These are phyloP conservation scores for Dynastes maya DNA, from an alignment of 2,888 invertebrate species.

Conservation along the genomic window DNA sequence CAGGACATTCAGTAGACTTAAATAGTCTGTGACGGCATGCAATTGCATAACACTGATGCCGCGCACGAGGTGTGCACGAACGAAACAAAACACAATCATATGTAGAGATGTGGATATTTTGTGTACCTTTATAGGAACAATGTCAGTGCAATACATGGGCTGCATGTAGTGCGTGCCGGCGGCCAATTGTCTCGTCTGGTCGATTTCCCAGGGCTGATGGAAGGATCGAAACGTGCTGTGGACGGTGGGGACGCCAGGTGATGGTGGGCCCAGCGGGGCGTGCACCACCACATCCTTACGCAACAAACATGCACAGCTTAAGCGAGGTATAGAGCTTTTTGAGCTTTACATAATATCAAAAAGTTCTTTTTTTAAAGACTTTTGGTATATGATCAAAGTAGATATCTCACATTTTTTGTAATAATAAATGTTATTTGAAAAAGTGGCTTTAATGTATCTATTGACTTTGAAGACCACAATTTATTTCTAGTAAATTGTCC, in stretches of 20 bases:
- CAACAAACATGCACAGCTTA: slow-evolving; percentile 70
- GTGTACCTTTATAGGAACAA: slow-evolving; percentile 74
- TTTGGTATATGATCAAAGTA: slow-evolving; percentile 45
- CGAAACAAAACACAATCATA: slow-evolving; percentile 10
- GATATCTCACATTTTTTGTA: slow-evolving; percentile 56
- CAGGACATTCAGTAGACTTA: slow-evolving; percentile 27
- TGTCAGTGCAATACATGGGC: slow-evolving; percentile 71
- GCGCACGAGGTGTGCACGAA: slow-evolving; percentile 34
- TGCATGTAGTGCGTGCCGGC: slow-evolving; percentile 68
- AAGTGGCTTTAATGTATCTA: background rate
- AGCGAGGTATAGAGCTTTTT: slow-evolving; percentile 60
- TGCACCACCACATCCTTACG: slow-evolving; percentile 72
- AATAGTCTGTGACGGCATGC: slow-evolving; percentile 35
- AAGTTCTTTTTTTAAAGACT: slow-evolving; percentile 5
- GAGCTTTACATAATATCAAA: slow-evolving; percentile 51
- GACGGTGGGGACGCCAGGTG: slow-evolving; percentile 69
- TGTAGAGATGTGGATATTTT: slow-evolving; percentile 41
- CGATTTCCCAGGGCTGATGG: slow-evolving; percentile 82
- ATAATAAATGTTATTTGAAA: slow-evolving; percentile 46
- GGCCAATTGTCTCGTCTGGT: slow-evolving; percentile 74
- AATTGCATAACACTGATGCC: slow-evolving; percentile 40
- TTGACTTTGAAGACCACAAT: slow-evolving; percentile 30
- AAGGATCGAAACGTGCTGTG: slow-evolving; percentile 74
- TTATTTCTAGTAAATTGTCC: background rate
- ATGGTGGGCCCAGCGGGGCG: slow-evolving; percentile 69